Evolutionary conservation across 2,113 vertebrate genomes (phyloP).

Genomic region (Hippotragus niger): DNA sequence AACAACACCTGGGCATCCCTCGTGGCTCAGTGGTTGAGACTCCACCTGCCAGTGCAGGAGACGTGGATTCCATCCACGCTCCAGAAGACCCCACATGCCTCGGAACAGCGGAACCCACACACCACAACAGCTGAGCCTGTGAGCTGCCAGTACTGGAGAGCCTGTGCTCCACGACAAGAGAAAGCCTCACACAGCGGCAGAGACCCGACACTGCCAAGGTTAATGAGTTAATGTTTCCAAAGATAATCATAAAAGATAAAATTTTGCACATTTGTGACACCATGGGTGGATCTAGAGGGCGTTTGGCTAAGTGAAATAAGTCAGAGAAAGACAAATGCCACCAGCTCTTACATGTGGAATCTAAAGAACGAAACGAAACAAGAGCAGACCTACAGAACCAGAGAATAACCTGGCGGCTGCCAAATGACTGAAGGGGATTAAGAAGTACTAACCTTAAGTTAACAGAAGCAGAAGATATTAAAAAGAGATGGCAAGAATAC

Average conservation of each 20-base stretch:
- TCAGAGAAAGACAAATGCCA: background rate
- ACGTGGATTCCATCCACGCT: accelerated
- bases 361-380: background rate
- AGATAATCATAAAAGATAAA: no score
- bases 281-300: background rate
- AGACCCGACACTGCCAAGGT: background rate
- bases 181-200: background rate
- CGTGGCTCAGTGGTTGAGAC: background rate
- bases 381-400: background rate
- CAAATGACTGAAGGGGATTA: background rate
- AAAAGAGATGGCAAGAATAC: no score
- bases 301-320: background rate
- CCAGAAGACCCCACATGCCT: background rate
- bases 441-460: background rate
- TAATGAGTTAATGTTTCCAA: background rate
- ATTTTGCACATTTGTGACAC: background rate
- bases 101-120: accelerated
- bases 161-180: accelerated
- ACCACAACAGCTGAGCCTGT: background rate
- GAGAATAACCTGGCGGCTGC: background rate
- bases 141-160: background rate
- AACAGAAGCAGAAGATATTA: no score
- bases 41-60: background rate
- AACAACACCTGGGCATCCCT: background rate
- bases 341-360: background rate